phyloP scores from a whole-genome alignment of 2,888 invertebrate species.

The Eupithecia vulgata region DNA sequence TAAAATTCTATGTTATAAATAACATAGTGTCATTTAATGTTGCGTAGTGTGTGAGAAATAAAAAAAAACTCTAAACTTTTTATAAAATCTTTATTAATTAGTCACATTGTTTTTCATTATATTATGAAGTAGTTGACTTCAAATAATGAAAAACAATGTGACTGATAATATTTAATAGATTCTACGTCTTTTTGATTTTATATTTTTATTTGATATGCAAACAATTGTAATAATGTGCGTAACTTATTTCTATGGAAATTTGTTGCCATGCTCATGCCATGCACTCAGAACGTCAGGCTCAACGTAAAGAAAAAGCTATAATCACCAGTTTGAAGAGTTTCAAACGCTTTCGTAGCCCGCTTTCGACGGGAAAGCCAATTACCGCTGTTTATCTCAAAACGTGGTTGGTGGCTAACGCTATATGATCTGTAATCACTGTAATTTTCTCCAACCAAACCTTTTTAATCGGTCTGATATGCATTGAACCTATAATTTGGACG shows the following conservation, averaged over 20 bases:
- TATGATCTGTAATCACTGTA: slow-evolving; percentile 35
- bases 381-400: slow-evolving; percentile 31
- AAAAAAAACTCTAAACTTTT: too few relatives aligned
- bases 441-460: slow-evolving; percentile 36
- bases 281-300: background rate
- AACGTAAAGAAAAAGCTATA: slow-evolving; percentile 20
- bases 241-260: background rate
- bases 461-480: slow-evolving; percentile 27
- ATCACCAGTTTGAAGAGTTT: slow-evolving; percentile 29
- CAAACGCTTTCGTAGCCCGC: slow-evolving; percentile 30
- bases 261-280: background rate
- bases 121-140: too few relatives aligned
- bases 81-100: too few relatives aligned
- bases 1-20: background rate
- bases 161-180: too few relatives aligned
- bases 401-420: slow-evolving; percentile 37
- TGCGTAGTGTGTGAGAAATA: too few relatives aligned
- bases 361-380: slow-evolving; percentile 32
- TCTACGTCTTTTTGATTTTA: too few relatives aligned
- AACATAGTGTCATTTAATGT: too few relatives aligned
- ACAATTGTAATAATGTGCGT: background rate
- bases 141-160: too few relatives aligned
- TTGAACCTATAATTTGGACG: slow-evolving; percentile 29
- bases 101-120: too few relatives aligned
- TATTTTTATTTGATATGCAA: too few relatives aligned